These are phyloP conservation scores for Hermetia illucens DNA, from an alignment of 1,140 invertebrate species.

Conservation along the genomic window DNA sequence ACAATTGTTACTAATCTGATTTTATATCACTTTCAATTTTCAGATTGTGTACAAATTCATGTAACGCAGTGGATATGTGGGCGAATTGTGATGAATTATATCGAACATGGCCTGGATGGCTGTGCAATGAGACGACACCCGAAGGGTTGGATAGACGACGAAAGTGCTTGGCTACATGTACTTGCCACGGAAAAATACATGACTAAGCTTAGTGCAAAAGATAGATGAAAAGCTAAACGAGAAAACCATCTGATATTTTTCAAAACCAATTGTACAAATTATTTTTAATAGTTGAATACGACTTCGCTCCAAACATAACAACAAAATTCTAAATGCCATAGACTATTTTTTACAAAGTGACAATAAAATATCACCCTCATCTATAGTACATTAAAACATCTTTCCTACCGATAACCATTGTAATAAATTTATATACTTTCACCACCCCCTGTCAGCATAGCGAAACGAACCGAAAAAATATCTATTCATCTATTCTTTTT, in stretches of 20 bases:
- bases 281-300: neutral
- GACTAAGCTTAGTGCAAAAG: neutral
- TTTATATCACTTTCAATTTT: too few species aligned
- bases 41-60: constrained; percentile 56
- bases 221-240: neutral
- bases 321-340: neutral
- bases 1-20: too few species aligned
- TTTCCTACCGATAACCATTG: too few species aligned
- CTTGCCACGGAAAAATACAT: constrained; percentile 31
- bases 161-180: constrained; percentile 56
- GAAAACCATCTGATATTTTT: neutral
- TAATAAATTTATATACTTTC: too few species aligned
- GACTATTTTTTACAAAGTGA: neutral
- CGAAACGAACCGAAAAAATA: too few species aligned
- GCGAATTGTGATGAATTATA: constrained; percentile 55
- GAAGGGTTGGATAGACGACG: constrained; percentile 39
- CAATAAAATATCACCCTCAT: neutral
- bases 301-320: too few species aligned
- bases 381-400: too few species aligned
- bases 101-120: constrained; percentile 40
- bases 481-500: too few species aligned
- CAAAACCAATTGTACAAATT: neutral
- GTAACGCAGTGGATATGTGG: constrained; percentile 52
- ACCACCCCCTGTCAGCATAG: too few species aligned
- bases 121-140: constrained; percentile 41